These are phyloP conservation scores for Sitobion miscanthi DNA, from an alignment of 1,140 invertebrate genomes.

Conservation along the genomic window DNA sequence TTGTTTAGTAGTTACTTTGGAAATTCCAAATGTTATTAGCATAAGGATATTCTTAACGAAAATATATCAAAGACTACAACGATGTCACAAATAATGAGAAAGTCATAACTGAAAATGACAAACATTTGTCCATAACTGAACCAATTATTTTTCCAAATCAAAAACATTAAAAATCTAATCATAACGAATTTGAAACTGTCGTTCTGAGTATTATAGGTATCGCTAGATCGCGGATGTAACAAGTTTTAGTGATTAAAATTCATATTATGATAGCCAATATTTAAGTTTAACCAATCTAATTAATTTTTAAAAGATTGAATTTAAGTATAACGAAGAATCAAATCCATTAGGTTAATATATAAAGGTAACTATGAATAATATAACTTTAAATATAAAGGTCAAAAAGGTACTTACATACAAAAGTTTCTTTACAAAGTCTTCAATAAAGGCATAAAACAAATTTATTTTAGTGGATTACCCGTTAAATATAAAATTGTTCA, in stretches of 20 bases:
- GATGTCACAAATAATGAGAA: neutral
- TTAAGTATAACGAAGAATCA: neutral
- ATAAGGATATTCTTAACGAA: neutral
- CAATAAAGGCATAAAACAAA: no score
- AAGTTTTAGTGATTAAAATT: neutral
- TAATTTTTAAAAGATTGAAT: neutral
- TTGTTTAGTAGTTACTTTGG: neutral
- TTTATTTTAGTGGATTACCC: no score
- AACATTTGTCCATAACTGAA: neutral
- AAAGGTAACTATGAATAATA: no score
- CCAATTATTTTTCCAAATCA: neutral
- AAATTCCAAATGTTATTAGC: neutral
- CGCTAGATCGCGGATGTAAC: neutral
- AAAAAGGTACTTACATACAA: no score
- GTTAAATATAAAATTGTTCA: no score
- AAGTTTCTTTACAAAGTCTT: no score
- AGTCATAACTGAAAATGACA: neutral
- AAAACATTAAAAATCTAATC: neutral
- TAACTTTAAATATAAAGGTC: no score
- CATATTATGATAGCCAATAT: neutral
- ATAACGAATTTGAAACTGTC: neutral
- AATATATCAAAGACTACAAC: neutral
- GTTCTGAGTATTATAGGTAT: neutral
- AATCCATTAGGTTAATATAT: no score
- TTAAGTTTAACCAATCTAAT: neutral